A percentile compares a stretch with the other conserved stretches of the same genome.
Evolutionary conservation across 2,888 invertebrate genomes (phyloP).

Genomic region (Mongoloraphidia duomilia): DNA sequence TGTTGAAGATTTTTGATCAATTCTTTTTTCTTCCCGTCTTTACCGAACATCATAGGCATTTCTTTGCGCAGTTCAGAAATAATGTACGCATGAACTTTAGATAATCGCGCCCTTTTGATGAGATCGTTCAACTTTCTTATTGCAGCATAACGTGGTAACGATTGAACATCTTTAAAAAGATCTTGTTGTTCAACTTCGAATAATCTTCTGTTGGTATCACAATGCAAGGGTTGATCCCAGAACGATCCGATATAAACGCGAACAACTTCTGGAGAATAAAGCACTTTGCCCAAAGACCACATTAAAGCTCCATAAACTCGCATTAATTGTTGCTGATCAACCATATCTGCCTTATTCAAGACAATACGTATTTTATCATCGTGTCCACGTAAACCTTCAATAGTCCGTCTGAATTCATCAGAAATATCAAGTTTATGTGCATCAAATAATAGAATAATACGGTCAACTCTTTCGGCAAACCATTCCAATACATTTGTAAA

Average conservation of each 20-base stretch:
- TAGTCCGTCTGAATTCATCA: conserved; percentile 93
- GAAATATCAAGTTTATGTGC: conserved; percentile 99
- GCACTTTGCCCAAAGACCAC: conserved; percentile 98
- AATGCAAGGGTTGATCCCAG: conserved; percentile 94
- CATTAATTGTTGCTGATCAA: conserved; percentile 98
- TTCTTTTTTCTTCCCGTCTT: conserved; percentile 92
- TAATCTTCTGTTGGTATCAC: conserved; percentile 79
- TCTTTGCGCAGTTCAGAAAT: conserved; percentile 86
- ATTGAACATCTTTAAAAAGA: conserved; percentile 86
- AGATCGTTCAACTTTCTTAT: conserved; percentile 93
- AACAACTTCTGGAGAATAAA: conserved; percentile 98
- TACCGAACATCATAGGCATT: conserved; percentile 94
- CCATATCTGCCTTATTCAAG: conserved; percentile 97
- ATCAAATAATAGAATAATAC: conserved; percentile 93
- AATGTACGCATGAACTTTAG: conserved; percentile 97
- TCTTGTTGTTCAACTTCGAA: conserved; percentile 95
- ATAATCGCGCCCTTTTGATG: conserved; percentile 89
- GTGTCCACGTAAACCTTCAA: conserved; percentile 87
- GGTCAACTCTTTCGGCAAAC: conserved; percentile 97
- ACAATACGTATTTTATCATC: conserved; percentile 97
- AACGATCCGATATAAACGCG: conserved; percentile 97
- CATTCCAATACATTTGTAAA: conserved; percentile 97
- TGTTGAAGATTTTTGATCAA: conserved; percentile 82
- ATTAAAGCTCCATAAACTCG: conserved; percentile 96
- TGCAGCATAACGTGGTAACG: conserved; percentile 89